Evolutionary conservation across 2,888 invertebrate genomes (phyloP).

Genomic region (Sussaba pulchella): DNA sequence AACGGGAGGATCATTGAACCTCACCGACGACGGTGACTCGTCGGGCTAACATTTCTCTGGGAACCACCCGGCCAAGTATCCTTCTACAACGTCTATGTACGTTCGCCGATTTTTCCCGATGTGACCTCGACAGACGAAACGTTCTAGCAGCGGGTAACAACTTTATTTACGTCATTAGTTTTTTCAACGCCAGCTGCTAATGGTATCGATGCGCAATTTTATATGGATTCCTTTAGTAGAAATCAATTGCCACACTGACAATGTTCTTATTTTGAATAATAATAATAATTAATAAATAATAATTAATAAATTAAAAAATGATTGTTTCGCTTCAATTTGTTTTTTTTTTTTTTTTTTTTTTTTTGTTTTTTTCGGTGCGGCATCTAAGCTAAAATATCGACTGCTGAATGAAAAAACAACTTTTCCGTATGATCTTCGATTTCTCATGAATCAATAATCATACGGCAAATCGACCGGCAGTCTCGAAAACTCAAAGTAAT

Average conservation of each 20-base stretch:
- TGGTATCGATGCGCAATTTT: not conserved
- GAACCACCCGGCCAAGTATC: constrained; percentile 67
- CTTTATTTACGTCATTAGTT: not conserved
- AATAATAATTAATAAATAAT: too few relatives aligned
- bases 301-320: too few relatives aligned
- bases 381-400: too few relatives aligned
- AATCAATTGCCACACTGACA: not conserved
- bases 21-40: constrained; percentile 69
- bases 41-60: constrained; percentile 64
- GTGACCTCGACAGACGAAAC: constrained; percentile 19
- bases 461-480: too few relatives aligned
- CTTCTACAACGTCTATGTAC: not conserved
- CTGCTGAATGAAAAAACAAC: too few relatives aligned
- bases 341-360: too few relatives aligned
- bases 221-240: constrained; percentile 1
- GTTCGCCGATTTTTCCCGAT: constrained; percentile 26
- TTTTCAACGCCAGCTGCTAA: not conserved
- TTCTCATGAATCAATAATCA: too few relatives aligned
- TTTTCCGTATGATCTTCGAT: too few relatives aligned
- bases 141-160: constrained; percentile 9
- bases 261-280: not conserved
- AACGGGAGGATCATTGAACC: constrained; percentile 70
- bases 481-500: too few relatives aligned
- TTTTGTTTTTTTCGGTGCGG: too few relatives aligned
- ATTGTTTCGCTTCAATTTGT: too few relatives aligned